Percentiles rank a stretch among this genome's conserved stretches.
phyloP scores from a whole-genome alignment of 2,113 vertebrate genomes.

The Scytalopus superciliaris region DNA sequence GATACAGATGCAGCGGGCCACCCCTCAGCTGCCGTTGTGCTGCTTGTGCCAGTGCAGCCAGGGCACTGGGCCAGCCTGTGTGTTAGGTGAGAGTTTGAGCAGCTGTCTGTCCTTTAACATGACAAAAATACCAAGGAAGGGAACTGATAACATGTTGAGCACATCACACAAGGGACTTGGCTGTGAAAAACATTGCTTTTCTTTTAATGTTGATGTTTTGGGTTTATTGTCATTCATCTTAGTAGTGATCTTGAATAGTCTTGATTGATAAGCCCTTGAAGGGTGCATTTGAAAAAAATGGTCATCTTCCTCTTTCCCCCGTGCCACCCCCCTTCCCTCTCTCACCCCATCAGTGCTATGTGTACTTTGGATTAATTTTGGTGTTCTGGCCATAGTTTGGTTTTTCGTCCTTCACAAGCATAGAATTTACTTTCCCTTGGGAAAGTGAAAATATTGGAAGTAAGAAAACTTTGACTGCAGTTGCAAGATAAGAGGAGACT shows the following conservation, averaged over 20 bases:
- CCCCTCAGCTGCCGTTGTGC: not conserved
- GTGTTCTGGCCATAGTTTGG: not conserved
- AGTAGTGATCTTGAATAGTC: not conserved
- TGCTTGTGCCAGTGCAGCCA: not conserved
- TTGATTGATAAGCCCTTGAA: not conserved
- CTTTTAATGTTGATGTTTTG: not conserved
- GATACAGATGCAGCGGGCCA: not conserved
- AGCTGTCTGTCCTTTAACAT: not conserved
- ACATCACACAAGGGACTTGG: not conserved
- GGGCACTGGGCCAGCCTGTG: not conserved
- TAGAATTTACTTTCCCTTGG: not conserved
- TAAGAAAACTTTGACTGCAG: not conserved
- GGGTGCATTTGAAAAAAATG: not conserved
- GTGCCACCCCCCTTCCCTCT: fast-evolving
- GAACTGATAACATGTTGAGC: not conserved
- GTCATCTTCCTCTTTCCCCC: no score
- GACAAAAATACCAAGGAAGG: not conserved
- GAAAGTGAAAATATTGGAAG: not conserved
- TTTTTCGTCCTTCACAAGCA: not conserved
- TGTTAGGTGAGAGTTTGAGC: not conserved
- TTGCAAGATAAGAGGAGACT: not conserved
- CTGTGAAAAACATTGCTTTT: not conserved
- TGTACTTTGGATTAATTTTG: not conserved
- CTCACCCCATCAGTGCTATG: fast-evolving
- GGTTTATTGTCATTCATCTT: not conserved